Evolutionary conservation across 1,140 invertebrate genomes (phyloP).

Genomic region (Eumeta japonica): DNA sequence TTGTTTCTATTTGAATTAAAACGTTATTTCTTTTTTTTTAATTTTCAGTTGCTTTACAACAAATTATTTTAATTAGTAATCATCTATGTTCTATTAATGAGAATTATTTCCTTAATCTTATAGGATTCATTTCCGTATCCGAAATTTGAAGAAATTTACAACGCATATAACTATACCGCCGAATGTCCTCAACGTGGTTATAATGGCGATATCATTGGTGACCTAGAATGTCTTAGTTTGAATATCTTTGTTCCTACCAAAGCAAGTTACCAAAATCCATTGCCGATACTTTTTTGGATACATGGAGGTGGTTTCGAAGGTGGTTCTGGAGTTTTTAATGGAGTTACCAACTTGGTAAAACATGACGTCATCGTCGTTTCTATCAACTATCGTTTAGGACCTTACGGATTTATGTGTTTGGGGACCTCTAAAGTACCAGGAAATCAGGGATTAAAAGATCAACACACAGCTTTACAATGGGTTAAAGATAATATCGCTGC

Average conservation of each 20-base stretch:
- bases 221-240: constrained; percentile 33
- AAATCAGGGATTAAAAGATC: constrained; percentile 72
- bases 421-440: constrained; percentile 64
- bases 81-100: too few species aligned
- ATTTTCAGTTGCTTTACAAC: too few species aligned
- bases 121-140: constrained; percentile 34
- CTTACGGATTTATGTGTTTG: constrained; percentile 68
- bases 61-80: too few species aligned
- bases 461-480: constrained; percentile 66
- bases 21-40: too few species aligned
- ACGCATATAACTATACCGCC: constrained; percentile 31
- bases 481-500: constrained; percentile 64
- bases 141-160: constrained; percentile 5
- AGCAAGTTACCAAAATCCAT: constrained; percentile 12
- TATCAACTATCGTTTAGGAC: constrained; percentile 64
- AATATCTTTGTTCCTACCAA: constrained; percentile 32
- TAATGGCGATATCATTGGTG: constrained; percentile 6
- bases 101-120: too few species aligned
- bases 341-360: constrained; percentile 56
- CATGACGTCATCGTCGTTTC: constrained; percentile 61
- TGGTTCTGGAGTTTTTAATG: constrained; percentile 47
- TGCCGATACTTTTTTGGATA: constrained; percentile 70
- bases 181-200: constrained; percentile 27
- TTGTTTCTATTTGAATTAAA: too few species aligned
- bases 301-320: constrained; percentile 67